Base-by-base conservation (phyloP, 2,113 vertebrate species). In the Brachirus orientalis region DNA sequence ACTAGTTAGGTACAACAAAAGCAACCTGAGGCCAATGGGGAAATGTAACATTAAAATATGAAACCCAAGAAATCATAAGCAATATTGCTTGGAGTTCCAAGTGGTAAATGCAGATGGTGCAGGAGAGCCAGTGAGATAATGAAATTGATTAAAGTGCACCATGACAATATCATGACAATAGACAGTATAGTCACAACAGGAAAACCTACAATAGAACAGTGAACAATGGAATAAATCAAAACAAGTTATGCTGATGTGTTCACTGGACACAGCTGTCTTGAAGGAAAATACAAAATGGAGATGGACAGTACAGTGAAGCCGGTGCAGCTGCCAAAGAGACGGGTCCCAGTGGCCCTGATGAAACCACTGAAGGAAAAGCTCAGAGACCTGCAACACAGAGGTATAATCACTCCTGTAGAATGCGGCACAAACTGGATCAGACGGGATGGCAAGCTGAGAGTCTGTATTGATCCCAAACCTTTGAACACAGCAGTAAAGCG, bases 31-130 rank as follows among this genome's bases (percentile, higher is more conserved):
- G 17, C 64, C 62, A 11, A 0, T 67, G 9, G 47, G 64, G 2
- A 77, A 70, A 46, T 76, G 60, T 35, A 58, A 40, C 14, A 10
- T 76, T 0, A 77, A 79, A 47, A 14, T 74, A 12, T 61, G 68
- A 56, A 84, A 84, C 20, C 71, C 50, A 1, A 40, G 62, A 59
- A 83, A 75, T 35, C 14, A 54, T 7, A 62, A 63, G 20, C 48
- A 57, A 10, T 82, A 69, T 8, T 10, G n/a, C 2, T 8, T 80
- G 47, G 69, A 77, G 35, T 82, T 78, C n/a, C 38, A 65, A 13
- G 64, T 65, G 36, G 75, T 79, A 2, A 43, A 71, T 1, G 2
- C 55, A n/a, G 35, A 16, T 8, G 20, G 17, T 3, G 57, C 10
- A 64, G 35, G 16, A 71, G 28, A 19, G 44, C 71, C 6, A 63